Evolutionary conservation across 1,140 invertebrate species (phyloP).

Genomic region (Cydia splendana): DNA sequence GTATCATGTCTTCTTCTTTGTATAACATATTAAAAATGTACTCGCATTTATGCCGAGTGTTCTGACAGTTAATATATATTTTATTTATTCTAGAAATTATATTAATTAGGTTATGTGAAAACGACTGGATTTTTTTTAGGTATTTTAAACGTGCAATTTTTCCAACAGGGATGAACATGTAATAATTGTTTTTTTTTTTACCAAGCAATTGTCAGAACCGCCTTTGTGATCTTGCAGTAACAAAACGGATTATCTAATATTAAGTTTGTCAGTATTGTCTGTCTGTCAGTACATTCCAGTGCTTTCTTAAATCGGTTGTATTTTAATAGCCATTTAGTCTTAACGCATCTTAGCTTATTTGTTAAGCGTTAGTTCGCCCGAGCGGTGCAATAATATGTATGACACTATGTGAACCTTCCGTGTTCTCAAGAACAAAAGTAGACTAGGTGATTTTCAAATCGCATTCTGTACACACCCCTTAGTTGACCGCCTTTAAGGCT

Average conservation of each 20-base stretch:
- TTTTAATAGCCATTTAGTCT: slow-evolving; percentile 12
- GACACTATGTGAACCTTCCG: neutral
- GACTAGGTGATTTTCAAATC: neutral
- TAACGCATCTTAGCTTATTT: slow-evolving; percentile 18
- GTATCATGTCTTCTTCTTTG: neutral
- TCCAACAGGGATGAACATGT: neutral
- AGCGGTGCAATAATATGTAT: slow-evolving; percentile 13
- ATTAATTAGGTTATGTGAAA: neutral
- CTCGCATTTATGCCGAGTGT: neutral
- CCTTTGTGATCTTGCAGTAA: neutral
- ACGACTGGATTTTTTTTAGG: too few species aligned
- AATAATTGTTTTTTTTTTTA: neutral
- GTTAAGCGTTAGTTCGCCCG: neutral
- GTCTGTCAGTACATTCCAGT: slow-evolving; percentile 26
- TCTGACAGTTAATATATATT: neutral
- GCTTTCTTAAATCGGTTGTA: slow-evolving; percentile 30
- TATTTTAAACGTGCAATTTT: neutral
- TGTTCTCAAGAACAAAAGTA: neutral
- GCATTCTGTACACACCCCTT: neutral
- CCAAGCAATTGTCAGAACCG: neutral
- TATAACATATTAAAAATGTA: neutral
- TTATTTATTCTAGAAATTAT: neutral
- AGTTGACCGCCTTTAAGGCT: too few species aligned
- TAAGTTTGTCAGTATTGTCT: slow-evolving; percentile 8
- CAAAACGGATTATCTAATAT: neutral